Evolutionary conservation across 2,888 invertebrate genomes (phyloP), one percentile per base, ranked within the genome.

Genomic region (Teleogryllus oceanicus): DNA sequence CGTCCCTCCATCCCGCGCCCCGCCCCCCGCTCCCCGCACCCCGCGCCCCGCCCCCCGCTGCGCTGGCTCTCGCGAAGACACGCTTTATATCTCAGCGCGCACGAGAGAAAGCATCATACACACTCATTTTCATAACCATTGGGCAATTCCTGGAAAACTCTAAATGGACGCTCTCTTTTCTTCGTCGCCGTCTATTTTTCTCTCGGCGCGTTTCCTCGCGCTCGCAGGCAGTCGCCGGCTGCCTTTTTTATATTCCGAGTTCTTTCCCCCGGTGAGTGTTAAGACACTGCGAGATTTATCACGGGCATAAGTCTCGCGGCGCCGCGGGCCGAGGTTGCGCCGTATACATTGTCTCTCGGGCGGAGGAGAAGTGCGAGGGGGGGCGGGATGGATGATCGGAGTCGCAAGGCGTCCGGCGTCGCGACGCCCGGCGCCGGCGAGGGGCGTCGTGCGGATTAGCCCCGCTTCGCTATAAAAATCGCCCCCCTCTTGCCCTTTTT

Each of bases 51-150:
- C 62, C 37, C 78, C 49, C 74, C 78, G 62, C 51, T 49, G 5
- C 49, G 50, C 78, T 49, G 74, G 62, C 51, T 49, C 50, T 49
- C 62, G 78, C 74, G 74, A 62, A n/a, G 62, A 62, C 62, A 62
- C 62, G 62, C 62, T 62, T 62, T 62, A 13, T 16, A 62, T 62
- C 62, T 62, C 62, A 18, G n/a, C 62, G 62, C 37, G n/a, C n/a
- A n/a, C 62, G 62, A 13, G 62, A 62, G 49, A 80, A 75, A 49
- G 80, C 80, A 78, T 80, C 62, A 75, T 76, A 37, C 77, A 78
- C 81, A 78, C 81, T 81, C 80, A 81, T 81, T 81, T 81, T 81
- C 81, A 81, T 81, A 81, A 81, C 81, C 81, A 80, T 80, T 74
- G 80, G 78, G 50, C 80, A 81, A 81, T 76, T 81, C 81, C 24